Conservation (phyloP, 2,797 vertebrate species). For the Fistularia tabacaria region DNA sequence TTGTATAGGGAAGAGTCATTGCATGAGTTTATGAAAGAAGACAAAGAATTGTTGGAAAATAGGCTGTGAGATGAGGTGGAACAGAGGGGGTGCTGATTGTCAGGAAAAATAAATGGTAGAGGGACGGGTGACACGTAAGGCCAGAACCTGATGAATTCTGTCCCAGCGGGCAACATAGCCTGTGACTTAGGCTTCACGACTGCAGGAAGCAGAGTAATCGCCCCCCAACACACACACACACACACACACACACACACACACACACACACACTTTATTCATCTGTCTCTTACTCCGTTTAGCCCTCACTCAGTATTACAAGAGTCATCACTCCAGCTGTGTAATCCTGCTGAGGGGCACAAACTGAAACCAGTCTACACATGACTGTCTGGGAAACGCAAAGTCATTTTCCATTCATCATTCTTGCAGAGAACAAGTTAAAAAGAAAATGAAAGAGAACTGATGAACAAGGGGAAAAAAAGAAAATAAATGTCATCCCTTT, state of each 20-base stretch:
- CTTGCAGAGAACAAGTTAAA: constrained; percentile 17
- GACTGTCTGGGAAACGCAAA: constrained; percentile 41
- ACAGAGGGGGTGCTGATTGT: constrained; percentile 27
- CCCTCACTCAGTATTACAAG: constrained; percentile 53
- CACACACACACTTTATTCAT: constrained; percentile 31
- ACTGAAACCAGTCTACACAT: constrained; percentile 56
- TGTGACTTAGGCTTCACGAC: constrained; percentile 45
- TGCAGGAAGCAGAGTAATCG: constrained; percentile 35
- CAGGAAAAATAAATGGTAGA: constrained; percentile 48
- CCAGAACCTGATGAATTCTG: constrained; percentile 57
- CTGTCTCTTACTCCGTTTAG: constrained; percentile 45
- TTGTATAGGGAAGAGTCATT: constrained; percentile 3
- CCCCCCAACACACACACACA: no score
- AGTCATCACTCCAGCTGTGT: constrained; percentile 60
- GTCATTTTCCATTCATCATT: constrained; percentile 60
- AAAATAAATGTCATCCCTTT: constrained; percentile 19
- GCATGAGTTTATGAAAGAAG: constrained; percentile 2
- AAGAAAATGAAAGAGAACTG: constrained; percentile 5
- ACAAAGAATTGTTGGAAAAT: constrained; percentile 18
- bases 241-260: constrained; percentile 16
- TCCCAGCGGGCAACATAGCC: constrained; percentile 41
- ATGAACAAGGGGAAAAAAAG: constrained; percentile 1
- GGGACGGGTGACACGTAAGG: constrained; percentile 44
- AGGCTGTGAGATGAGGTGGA: constrained; percentile 11
- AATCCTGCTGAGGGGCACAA: constrained; percentile 60